Conservation (phyloP, 2,888 invertebrate species). For the Polymixis flavicincta region DNA sequence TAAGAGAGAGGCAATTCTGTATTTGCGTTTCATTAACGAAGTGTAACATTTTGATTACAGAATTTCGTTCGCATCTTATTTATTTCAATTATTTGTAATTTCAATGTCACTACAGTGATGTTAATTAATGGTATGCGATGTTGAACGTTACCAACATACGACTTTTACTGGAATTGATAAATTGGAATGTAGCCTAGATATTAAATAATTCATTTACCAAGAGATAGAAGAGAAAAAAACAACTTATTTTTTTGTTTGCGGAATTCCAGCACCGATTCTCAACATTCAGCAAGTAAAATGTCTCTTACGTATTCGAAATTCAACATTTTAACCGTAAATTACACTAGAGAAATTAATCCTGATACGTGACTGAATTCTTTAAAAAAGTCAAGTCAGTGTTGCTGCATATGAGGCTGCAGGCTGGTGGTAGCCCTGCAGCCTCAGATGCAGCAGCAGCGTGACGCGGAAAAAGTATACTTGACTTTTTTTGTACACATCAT, state of each 20-base stretch:
- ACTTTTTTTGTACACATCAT: not conserved
- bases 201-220: not conserved
- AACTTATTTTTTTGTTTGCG: not conserved
- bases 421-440: too few species aligned
- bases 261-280: not conserved
- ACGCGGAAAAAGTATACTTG: not conserved
- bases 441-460: not conserved
- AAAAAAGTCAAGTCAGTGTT: too few species aligned
- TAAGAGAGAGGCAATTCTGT: not conserved
- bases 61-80: not conserved
- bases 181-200: not conserved
- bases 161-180: not conserved
- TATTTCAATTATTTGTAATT: not conserved
- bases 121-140: not conserved
- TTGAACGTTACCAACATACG: not conserved
- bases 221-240: too few species aligned
- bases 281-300: too few species aligned
- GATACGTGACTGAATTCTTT: not conserved
- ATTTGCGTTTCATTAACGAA: slow-evolving; percentile 20
- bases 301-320: not conserved
- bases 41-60: not conserved
- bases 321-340: not conserved
- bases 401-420: not conserved
- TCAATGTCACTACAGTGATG: not conserved
- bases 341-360: not conserved